Evolutionary conservation across 92 coral and sea anemone genomes (phyloP).

Genomic region (Heliopora coerulea): DNA sequence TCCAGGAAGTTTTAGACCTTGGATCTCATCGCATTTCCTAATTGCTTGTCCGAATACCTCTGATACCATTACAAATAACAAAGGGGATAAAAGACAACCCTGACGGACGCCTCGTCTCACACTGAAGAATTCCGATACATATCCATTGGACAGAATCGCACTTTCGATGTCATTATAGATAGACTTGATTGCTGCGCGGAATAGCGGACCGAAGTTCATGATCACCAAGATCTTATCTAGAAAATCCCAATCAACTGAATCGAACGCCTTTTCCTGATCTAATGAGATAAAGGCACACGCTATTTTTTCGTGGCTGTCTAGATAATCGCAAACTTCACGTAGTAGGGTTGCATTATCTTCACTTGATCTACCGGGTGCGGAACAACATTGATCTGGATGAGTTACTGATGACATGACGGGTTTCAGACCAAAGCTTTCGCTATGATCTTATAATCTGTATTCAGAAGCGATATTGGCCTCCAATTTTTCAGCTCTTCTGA

Average conservation of each 20-base stretch:
- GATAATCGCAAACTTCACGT: no score
- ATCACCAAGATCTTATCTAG: neutral
- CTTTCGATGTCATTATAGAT: slow-evolving; percentile 21
- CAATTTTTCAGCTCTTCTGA: slow-evolving; percentile 26
- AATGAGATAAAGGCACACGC: no score
- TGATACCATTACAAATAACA: slow-evolving; percentile 11
- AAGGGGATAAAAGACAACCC: slow-evolving; percentile 40
- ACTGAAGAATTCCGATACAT: slow-evolving; percentile 3
- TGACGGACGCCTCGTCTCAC: slow-evolving; percentile 37
- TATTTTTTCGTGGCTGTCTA: no score
- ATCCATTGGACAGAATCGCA: slow-evolving; percentile 33
- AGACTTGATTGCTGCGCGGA: neutral
- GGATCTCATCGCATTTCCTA: no score
- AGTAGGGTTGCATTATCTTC: no score
- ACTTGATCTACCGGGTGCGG: no score
- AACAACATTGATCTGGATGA: no score
- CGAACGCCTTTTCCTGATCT: no score
- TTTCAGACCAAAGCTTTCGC: neutral
- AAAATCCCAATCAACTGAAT: no score
- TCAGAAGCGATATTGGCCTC: slow-evolving; percentile 38
- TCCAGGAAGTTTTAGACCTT: slow-evolving; percentile 20
- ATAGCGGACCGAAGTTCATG: slow-evolving; percentile 43
- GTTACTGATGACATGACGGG: no score
- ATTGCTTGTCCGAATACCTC: slow-evolving; percentile 18
- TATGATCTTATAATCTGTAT: slow-evolving; percentile 13